These are phyloP conservation scores for Camelus dromedarius DNA, from an alignment of 2,113 vertebrate genomes.

Conservation along the genomic window DNA sequence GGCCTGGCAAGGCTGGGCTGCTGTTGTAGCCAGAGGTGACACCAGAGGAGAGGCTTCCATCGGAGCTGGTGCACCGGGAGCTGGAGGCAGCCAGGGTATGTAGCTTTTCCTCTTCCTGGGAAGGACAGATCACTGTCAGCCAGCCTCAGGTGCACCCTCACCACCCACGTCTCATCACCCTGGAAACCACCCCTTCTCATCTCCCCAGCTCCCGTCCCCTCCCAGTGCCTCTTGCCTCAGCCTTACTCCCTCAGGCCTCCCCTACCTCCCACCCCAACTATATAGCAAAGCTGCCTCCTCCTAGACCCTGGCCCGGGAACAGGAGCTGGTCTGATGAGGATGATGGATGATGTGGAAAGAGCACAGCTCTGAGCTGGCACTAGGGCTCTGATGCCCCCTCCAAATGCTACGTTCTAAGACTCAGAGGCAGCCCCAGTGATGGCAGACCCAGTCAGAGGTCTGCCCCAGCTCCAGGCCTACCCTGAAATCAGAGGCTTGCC, in stretches of 20 bases:
- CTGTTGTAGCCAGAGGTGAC: constrained; percentile 98
- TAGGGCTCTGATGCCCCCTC: not conserved
- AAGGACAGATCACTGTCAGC: not conserved
- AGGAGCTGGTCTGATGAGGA: not conserved
- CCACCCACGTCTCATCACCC: not conserved
- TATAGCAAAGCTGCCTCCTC: not conserved
- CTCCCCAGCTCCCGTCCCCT: not conserved
- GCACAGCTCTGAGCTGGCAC: not conserved
- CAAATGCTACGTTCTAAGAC: not conserved
- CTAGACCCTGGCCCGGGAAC: not conserved
- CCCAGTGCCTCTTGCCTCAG: not conserved
- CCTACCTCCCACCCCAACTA: not conserved
- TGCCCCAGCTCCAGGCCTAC: not conserved
- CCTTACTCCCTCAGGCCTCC: not conserved
- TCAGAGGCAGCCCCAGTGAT: not conserved
- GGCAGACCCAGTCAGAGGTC: not conserved
- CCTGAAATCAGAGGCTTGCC: not conserved
- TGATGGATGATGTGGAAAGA: not conserved
- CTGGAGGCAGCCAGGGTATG: constrained; percentile 91
- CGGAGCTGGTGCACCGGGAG: constrained; percentile 92
- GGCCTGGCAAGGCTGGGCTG: constrained; percentile 87
- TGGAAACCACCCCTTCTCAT: not conserved
- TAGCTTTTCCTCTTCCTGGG: constrained; percentile 93
- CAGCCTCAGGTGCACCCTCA: not conserved
- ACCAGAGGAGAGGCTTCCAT: constrained; percentile 95